Evolutionary conservation across 2,113 vertebrate species (phyloP).

Genomic region (Oryzias woworae): DNA sequence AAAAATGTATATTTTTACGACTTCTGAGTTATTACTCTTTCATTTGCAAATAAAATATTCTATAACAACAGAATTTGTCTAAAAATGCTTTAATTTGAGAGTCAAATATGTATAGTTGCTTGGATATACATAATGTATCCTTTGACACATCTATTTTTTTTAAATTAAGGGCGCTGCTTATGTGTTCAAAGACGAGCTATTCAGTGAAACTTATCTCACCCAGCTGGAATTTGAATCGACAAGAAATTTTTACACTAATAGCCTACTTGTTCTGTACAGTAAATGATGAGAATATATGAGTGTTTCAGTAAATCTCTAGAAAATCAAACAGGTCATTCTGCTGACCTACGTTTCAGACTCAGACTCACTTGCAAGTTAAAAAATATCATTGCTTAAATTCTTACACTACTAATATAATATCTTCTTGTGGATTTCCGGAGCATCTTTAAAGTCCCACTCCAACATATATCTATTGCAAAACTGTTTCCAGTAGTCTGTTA

Average conservation of each 20-base stretch:
- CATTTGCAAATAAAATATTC: slow-evolving; percentile 85
- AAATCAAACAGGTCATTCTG: too few relatives aligned
- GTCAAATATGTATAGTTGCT: neutral
- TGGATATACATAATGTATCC: neutral
- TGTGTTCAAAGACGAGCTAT: neutral
- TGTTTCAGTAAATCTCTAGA: neutral
- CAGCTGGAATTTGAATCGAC: slow-evolving; percentile 6
- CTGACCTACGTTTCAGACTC: too few relatives aligned
- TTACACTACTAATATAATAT: too few relatives aligned
- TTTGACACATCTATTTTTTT: neutral
- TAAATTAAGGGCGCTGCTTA: neutral
- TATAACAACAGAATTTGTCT: slow-evolving; percentile 70
- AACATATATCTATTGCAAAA: too few relatives aligned
- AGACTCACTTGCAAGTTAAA: too few relatives aligned
- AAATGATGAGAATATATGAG: neutral
- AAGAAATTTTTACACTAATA: neutral
- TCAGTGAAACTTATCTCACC: neutral
- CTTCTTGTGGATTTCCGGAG: too few relatives aligned
- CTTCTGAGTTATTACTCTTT: slow-evolving; percentile 83
- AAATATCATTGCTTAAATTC: too few relatives aligned
- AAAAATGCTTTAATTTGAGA: slow-evolving; percentile 20
- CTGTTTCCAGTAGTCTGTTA: too few relatives aligned
- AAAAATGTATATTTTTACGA: slow-evolving; percentile 86
- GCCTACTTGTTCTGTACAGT: slow-evolving; percentile 2
- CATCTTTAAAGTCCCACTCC: too few relatives aligned